Evolutionary conservation across 2,888 invertebrate species (phyloP), one percentile per base, ranked within the genome.

Genomic region (Dusona sp.): DNA sequence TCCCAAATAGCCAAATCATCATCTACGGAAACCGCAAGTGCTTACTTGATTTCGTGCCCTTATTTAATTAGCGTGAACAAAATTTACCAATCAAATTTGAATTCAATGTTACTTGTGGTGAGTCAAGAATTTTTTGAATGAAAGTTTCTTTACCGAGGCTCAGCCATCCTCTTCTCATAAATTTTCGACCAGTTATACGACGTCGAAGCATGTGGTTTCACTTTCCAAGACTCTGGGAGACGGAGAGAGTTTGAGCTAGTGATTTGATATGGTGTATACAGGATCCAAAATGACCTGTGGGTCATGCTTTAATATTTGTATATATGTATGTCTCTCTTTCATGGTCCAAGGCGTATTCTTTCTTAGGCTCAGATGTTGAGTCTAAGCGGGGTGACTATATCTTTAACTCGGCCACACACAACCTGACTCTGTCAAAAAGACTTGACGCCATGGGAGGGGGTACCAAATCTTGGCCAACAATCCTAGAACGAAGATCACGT

Each of bases 181-280:
- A 83, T 86, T 86, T 16, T 51, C 36, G 22, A 73, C 74, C 64
- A 83, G 72, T 79, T 73, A 79, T 36, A 54, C 42, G 65, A n/a
- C 73, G 38, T 54, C 36, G 42, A 42, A 86, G 72, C 86, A 86
- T 86, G 86, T 86, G 83, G 86, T 86, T 86, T 78, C 72, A 83
- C 80, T 86, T 80, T 45, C 42, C 57, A 73, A 80, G 78, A 78
- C 80, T 68, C 16, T 19, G 38, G 19, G 57, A n/a, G 68, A 13
- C 42, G 19, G n/a, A 13, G 9, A 45, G 70, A 85, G 64, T 68
- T 79, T 70, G 57, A 75, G 79, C 64, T 78, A 80, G 64, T 72
- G 77, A 72, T 84, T 79, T 77, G 83, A 81, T n/a, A n/a, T 83
- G 85, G 79, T 67, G 45, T 67, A 36, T 25, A 48, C 64, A 64